Evolutionary conservation across 1,140 invertebrate species (phyloP).

Genomic region (Parapsyche elsis): DNA sequence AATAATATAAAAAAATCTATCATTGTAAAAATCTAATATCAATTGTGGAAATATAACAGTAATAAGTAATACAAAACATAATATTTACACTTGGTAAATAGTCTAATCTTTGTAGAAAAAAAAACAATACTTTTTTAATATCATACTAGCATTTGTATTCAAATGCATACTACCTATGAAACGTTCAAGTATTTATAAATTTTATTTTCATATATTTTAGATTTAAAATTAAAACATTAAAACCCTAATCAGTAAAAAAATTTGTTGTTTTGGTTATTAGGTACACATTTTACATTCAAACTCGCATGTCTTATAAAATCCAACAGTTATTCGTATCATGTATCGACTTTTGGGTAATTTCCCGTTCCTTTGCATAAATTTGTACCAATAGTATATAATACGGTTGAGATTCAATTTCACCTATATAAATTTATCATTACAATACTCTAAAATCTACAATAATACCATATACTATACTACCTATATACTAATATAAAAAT

Average conservation of each 20-base stretch:
- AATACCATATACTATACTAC: neutral
- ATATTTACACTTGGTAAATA: too few relatives aligned
- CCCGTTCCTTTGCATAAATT: neutral
- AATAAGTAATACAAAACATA: neutral
- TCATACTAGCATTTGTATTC: too few relatives aligned
- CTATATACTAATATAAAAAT: neutral
- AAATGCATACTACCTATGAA: too few relatives aligned
- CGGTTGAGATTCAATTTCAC: neutral
- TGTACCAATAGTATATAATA: too few relatives aligned
- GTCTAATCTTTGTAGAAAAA: too few relatives aligned
- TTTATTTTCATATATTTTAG: too few relatives aligned
- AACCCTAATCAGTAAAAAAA: neutral
- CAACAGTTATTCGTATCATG: too few relatives aligned
- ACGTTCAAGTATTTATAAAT: too few relatives aligned
- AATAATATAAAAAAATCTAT: neutral
- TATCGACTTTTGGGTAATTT: neutral
- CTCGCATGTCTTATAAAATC: neutral
- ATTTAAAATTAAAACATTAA: neutral
- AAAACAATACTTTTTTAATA: too few relatives aligned
- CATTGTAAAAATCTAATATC: neutral
- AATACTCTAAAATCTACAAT: neutral
- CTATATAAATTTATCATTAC: neutral
- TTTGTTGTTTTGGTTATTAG: neutral
- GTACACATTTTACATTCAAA: neutral
- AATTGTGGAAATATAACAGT: neutral